A percentile compares a stretch with the other conserved stretches of the same genome.
These are phyloP conservation scores for Characodon lateralis DNA, from an alignment of 2,797 vertebrate species.

Conservation along the genomic window DNA sequence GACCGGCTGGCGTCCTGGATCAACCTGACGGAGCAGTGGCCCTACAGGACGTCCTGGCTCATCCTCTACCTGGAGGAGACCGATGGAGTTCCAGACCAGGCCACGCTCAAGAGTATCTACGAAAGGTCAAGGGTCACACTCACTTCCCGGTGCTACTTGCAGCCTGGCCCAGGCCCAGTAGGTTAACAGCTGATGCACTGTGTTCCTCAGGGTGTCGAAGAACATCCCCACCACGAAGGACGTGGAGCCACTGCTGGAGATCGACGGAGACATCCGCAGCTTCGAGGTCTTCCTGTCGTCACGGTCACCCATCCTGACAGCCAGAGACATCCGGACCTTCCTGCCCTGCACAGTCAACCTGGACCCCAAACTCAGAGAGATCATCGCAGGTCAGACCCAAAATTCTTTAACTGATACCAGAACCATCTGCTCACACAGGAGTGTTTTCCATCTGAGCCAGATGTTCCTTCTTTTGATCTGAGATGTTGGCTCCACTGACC, in stretches of 20 bases:
- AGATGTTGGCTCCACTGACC: no score
- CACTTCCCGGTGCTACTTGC: no score
- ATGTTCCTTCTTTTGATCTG: background rate
- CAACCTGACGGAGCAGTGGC: constrained; percentile 98
- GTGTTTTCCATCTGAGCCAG: background rate
- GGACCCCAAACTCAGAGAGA: constrained; percentile 95
- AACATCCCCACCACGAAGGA: constrained; percentile 98
- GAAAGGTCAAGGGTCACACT: constrained; percentile 83
- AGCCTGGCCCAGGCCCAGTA: background rate
- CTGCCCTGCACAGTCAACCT: constrained; percentile 96
- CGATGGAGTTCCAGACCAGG: constrained; percentile 88
- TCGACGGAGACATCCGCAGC: constrained; percentile 92
- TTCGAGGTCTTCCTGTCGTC: constrained; percentile 99
- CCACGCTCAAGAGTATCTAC: constrained; percentile 92
- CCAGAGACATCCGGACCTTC: constrained; percentile 92
- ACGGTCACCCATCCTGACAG: constrained; percentile 89
- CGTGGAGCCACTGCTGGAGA: constrained; percentile 97
- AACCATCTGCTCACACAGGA: no score
- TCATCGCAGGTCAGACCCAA: constrained; percentile 87
- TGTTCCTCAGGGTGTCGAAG: constrained; percentile 87
- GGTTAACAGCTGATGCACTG: background rate
- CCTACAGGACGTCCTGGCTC: constrained; percentile 95
- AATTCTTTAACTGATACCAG: no score
- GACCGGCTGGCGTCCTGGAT: constrained; percentile 97
- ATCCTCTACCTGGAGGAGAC: constrained; percentile 95